Evolutionary conservation across 2,888 invertebrate genomes (phyloP).

Genomic region (Anarsia innoxiella): DNA sequence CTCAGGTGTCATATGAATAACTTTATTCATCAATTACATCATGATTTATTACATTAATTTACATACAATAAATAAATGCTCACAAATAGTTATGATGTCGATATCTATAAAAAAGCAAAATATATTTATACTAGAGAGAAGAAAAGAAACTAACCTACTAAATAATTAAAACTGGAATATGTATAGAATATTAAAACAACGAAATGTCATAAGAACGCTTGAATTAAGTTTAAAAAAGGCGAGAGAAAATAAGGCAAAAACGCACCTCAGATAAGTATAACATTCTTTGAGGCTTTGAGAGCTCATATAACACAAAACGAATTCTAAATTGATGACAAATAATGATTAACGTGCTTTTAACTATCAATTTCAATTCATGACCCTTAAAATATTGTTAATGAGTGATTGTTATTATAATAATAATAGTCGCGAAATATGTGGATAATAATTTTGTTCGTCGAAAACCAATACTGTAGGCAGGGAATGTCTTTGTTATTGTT

Average conservation of each 20-base stretch:
- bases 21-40: constrained; percentile 59
- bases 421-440: constrained; percentile 2
- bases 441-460: constrained; percentile 8
- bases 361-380: too few species aligned
- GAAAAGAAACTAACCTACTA: constrained; percentile 29
- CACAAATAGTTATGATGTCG: constrained; percentile 47
- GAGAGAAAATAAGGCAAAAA: too few species aligned
- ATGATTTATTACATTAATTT: constrained; percentile 68
- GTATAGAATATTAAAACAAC: constrained; percentile 2
- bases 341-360: too few species aligned
- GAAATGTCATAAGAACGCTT: too few species aligned
- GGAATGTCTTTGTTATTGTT: constrained; percentile 48
- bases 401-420: too few species aligned
- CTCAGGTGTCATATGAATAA: constrained; percentile 52
- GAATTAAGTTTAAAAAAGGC: too few species aligned
- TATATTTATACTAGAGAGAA: constrained; percentile 31
- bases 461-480: constrained; percentile 52
- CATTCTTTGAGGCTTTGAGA: too few species aligned
- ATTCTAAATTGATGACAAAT: too few species aligned
- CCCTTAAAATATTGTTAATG: too few species aligned
- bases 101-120: constrained; percentile 45
- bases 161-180: constrained; percentile 6
- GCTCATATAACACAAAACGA: too few species aligned
- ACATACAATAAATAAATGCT: constrained; percentile 71
- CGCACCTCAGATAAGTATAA: too few species aligned